phyloP scores from a whole-genome alignment of 2,888 invertebrate species.

The Caenorhabditis sp. region DNA sequence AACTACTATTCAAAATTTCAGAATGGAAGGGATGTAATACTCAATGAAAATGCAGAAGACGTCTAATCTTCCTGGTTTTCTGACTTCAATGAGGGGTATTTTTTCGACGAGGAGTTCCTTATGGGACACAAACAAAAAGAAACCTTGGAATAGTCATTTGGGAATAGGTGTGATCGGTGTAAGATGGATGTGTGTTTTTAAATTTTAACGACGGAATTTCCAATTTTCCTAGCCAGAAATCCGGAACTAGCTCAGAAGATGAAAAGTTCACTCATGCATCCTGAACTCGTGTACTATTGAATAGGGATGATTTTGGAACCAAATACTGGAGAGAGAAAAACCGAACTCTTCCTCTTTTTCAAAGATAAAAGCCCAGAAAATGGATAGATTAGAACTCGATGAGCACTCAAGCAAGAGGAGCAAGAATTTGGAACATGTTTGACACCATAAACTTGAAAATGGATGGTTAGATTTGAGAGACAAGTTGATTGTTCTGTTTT shows the following conservation, averaged over 20 bases:
- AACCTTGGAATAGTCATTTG: background rate
- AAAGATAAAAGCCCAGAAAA: background rate
- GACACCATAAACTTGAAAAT: slow-evolving; percentile 53
- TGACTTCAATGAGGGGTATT: too few relatives aligned
- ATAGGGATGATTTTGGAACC: background rate
- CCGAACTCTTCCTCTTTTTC: slow-evolving; percentile 33
- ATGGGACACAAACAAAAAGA: background rate
- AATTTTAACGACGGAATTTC: background rate
- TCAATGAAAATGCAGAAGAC: background rate
- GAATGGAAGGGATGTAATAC: slow-evolving; percentile 7
- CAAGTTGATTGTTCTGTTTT: slow-evolving; percentile 41
- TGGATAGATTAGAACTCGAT: slow-evolving; percentile 55
- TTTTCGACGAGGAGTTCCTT: background rate
- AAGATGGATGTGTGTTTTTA: background rate
- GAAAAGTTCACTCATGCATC: slow-evolving; percentile 6
- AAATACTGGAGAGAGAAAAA: slow-evolving; percentile 15
- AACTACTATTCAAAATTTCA: slow-evolving; percentile 34
- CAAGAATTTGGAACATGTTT: slow-evolving; percentile 36
- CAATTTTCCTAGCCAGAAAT: background rate
- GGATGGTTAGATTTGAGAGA: slow-evolving; percentile 4
- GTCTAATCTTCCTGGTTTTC: background rate
- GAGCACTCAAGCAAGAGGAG: slow-evolving; percentile 52
- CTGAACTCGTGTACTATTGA: background rate
- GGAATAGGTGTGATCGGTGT: background rate
- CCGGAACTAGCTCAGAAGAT: slow-evolving; percentile 4